phyloP scores from a whole-genome alignment of 2,888 invertebrate species.

The Parnassius mnemosyne region DNA sequence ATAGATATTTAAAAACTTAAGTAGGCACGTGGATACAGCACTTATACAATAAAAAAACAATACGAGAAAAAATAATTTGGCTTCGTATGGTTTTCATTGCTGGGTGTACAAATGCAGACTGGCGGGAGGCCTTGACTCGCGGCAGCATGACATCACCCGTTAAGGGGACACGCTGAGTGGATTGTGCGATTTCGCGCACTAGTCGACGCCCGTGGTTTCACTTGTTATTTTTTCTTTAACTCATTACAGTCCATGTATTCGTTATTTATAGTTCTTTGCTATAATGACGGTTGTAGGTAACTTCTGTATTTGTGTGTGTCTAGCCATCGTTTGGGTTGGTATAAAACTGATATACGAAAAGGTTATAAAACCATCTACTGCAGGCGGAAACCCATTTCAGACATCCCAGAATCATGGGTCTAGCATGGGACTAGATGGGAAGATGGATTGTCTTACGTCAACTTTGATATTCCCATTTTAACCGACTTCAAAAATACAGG shows the following conservation, averaged over 20 bases:
- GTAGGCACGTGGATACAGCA: constrained; percentile 63
- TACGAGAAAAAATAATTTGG: constrained; percentile 43
- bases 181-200: constrained; percentile 18
- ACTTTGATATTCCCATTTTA: too few species aligned
- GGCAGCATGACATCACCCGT: constrained; percentile 56
- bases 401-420: too few species aligned
- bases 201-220: not conserved
- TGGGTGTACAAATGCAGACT: constrained; percentile 57
- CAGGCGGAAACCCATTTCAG: too few species aligned
- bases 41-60: constrained; percentile 54
- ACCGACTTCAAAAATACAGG: too few species aligned
- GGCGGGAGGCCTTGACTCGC: constrained; percentile 48
- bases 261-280: too few species aligned
- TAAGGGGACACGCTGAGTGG: constrained; percentile 35
- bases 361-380: too few species aligned
- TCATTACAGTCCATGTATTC: not conserved
- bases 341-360: too few species aligned
- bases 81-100: constrained; percentile 67
- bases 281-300: too few species aligned
- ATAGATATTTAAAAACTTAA: constrained; percentile 38
- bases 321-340: too few species aligned
- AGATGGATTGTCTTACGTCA: too few species aligned
- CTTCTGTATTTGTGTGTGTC: too few species aligned
- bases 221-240: not conserved
- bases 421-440: too few species aligned